These are phyloP conservation scores for Papilio elwesi DNA, from an alignment of 2,888 invertebrate genomes.

Conservation along the genomic window DNA sequence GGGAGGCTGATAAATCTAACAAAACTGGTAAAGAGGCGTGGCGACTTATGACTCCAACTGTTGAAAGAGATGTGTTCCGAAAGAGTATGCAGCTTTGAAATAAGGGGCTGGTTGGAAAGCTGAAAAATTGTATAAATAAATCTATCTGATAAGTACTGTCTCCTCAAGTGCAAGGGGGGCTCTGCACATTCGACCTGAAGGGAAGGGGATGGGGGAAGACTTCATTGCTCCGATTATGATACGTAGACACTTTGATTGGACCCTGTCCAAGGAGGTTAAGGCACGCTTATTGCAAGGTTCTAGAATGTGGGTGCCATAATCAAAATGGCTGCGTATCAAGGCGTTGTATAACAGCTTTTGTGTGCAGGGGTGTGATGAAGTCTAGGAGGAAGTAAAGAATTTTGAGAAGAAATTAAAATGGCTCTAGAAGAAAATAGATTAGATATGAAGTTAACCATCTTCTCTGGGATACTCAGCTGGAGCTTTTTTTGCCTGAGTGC, in stretches of 20 bases:
- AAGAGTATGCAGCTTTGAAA: too few relatives aligned
- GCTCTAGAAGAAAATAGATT: constrained; percentile 40
- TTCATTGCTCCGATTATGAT: too few relatives aligned
- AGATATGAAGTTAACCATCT: constrained; percentile 41
- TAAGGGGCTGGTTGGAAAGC: too few relatives aligned
- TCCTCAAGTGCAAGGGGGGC: too few relatives aligned
- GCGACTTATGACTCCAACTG: too few relatives aligned
- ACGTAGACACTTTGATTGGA: constrained; percentile 39
- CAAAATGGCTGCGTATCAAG: constrained; percentile 45
- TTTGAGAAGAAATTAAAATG: constrained; percentile 4
- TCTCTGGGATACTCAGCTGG: constrained; percentile 46
- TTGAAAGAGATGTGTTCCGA: too few relatives aligned
- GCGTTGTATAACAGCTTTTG: constrained; percentile 46
- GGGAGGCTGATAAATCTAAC: too few relatives aligned
- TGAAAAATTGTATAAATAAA: too few relatives aligned
- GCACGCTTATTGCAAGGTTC: constrained; percentile 43
- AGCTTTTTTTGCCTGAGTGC: constrained; percentile 46
- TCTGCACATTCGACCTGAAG: too few relatives aligned
- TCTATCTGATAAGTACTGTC: too few relatives aligned
- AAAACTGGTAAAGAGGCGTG: too few relatives aligned
- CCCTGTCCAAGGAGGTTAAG: constrained; percentile 35
- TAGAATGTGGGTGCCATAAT: constrained; percentile 46
- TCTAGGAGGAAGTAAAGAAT: too few relatives aligned
- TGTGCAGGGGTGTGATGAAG: constrained; percentile 42
- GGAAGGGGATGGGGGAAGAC: neutral